Evolutionary conservation across 1,140 invertebrate genomes (phyloP).

Genomic region (Drosophila pectinifera): DNA sequence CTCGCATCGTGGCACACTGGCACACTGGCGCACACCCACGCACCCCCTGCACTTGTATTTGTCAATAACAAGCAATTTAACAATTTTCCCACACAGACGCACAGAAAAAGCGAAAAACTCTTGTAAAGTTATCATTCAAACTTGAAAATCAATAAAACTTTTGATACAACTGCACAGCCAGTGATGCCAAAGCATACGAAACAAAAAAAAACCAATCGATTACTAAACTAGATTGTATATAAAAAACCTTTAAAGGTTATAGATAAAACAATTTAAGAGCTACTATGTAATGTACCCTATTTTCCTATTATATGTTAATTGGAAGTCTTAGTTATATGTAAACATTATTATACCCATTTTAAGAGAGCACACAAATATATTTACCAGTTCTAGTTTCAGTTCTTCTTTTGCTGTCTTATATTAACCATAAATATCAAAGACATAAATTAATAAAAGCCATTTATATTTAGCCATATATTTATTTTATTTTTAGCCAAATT

Average conservation of each 20-base stretch:
- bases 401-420: too few relatives aligned
- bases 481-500: not conserved
- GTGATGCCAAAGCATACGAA: not conserved
- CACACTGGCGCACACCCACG: not conserved
- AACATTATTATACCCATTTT: too few relatives aligned
- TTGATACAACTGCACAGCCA: constrained; percentile 59
- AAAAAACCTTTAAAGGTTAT: too few relatives aligned
- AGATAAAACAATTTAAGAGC: too few relatives aligned
- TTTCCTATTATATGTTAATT: too few relatives aligned
- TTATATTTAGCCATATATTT: too few relatives aligned
- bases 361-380: too few relatives aligned
- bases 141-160: constrained; percentile 84
- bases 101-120: constrained; percentile 63
- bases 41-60: constrained; percentile 64
- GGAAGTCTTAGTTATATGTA: too few relatives aligned
- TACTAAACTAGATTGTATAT: not conserved
- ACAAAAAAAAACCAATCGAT: not conserved
- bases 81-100: constrained; percentile 64
- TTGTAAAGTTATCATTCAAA: constrained; percentile 82
- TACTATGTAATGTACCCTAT: too few relatives aligned
- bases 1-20: constrained; percentile 1
- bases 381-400: too few relatives aligned
- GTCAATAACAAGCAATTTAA: constrained; percentile 83
- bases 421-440: too few relatives aligned
- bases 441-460: not conserved